Conservation (phyloP, 2,888 invertebrate genomes). For the Cephus pulcher region DNA sequence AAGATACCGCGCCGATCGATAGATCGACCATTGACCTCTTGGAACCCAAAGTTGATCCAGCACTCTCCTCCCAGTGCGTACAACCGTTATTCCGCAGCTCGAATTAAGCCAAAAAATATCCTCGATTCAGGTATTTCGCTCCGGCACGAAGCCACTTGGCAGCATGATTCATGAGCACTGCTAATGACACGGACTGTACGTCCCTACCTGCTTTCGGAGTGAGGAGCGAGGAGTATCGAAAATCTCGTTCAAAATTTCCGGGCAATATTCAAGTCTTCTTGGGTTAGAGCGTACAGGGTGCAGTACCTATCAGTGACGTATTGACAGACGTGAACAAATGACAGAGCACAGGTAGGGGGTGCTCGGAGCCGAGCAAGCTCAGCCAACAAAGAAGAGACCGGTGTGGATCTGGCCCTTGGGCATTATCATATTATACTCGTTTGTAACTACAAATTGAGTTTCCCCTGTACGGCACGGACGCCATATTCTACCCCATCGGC, state of each 20-base stretch:
- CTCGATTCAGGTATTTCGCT: background rate
- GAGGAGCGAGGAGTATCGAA: background rate
- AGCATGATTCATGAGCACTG: background rate
- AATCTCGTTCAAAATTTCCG: conserved; percentile 14
- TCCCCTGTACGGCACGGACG: conserved; percentile 55
- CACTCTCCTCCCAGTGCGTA: background rate
- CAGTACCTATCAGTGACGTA: conserved; percentile 42
- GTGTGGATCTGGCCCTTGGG: conserved; percentile 16
- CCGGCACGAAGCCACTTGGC: background rate
- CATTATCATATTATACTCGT: conserved; percentile 65
- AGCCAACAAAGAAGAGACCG: conserved; percentile 41
- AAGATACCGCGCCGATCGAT: background rate
- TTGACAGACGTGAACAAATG: conserved; percentile 63
- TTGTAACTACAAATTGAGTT: conserved; percentile 66
- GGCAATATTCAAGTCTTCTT: conserved; percentile 12
- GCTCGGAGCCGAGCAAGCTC: conserved; percentile 23
- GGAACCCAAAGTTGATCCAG: background rate
- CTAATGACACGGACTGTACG: background rate
- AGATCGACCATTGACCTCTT: background rate
- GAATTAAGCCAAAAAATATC: background rate
- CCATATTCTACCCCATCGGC: conserved; percentile 26
- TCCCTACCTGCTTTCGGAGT: background rate
- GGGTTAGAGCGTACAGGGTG: background rate
- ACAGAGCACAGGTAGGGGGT: conserved; percentile 52
- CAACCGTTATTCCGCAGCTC: background rate